Base-by-base conservation (phyloP, 2,888 invertebrate species). In the Meteorus colon region DNA sequence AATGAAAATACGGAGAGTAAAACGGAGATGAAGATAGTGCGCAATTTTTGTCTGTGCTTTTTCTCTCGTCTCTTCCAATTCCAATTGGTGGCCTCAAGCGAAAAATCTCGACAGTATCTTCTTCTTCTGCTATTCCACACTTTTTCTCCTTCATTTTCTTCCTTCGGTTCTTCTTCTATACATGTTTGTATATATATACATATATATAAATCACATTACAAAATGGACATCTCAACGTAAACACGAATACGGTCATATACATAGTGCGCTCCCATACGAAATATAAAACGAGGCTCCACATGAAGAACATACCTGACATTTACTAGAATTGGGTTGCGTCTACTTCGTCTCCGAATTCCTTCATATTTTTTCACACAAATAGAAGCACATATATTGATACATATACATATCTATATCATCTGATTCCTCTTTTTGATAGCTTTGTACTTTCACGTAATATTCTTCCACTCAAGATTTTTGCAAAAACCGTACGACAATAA, bases 241-340 rank as follows among this genome's bases (percentile, higher is more conserved):
- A 55, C 55, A 55, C 19, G 24, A 19, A 55, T 55, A 19, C 55
- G 24, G 4, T 4, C n/a, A 55, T 19, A 55, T 19, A 55, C n/a
- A 14, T 51, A 34, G 31, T 60, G 37, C 41, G 59, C 14, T 8
- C 45, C 37, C 45, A 41, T 37, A 55, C 37, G 59, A n/a, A 55
- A 60, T 70, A 62, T 67, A 74, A 68, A 37, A 72, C 72, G 67
- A 75, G 59, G 62, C 45, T 55, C 45, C 63, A 60, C 51, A 60
- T 63, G 24, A 16, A 71, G 24, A 55, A 48, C 29, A 31, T 70
- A 66, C 66, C 75, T 74, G 71, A 68, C 74, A 78, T 74, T 76
- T 63, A 66, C 74, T 41, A 67, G 62, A 76, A 78, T 76, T 78
- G 78, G 73, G 76, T 78, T 76, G 74, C 74, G 59, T 67, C 74